phyloP scores from a whole-genome alignment of 2,888 invertebrate species.

The Sesia bembeciformis region DNA sequence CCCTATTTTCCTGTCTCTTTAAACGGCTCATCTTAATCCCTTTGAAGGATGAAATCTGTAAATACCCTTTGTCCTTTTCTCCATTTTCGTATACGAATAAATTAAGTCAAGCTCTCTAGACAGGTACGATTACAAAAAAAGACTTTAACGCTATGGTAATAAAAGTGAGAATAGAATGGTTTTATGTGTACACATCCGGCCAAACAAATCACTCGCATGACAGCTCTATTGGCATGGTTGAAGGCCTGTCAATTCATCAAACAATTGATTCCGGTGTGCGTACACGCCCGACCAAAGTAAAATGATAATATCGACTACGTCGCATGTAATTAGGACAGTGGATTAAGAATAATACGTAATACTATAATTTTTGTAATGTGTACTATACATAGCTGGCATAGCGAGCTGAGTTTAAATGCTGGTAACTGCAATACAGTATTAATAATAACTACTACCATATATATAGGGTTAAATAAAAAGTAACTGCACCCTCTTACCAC shows the following conservation, averaged over 20 bases:
- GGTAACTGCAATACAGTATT: too few species aligned
- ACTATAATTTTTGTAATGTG: too few species aligned
- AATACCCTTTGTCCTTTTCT: slow-evolving; percentile 4
- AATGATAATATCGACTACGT: too few species aligned
- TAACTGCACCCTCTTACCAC: too few species aligned
- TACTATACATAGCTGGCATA: too few species aligned
- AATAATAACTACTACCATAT: too few species aligned
- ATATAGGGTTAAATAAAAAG: too few species aligned
- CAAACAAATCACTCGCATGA: neutral
- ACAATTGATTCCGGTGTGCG: neutral
- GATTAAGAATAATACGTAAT: too few species aligned
- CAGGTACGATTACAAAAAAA: neutral
- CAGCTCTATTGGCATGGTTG: neutral
- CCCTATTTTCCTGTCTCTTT: neutral
- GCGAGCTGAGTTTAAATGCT: too few species aligned
- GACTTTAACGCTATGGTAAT: neutral
- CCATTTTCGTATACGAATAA: slow-evolving; percentile 2
- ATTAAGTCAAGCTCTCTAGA: slow-evolving; percentile 1
- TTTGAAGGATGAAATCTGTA: slow-evolving; percentile 3
- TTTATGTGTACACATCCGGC: neutral
- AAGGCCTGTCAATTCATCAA: neutral
- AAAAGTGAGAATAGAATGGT: neutral
- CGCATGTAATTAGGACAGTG: too few species aligned
- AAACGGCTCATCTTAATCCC: neutral
- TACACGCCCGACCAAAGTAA: neutral